phyloP scores from a whole-genome alignment of 2,113 vertebrate genomes.

The Acanthochromis polyacanthus region DNA sequence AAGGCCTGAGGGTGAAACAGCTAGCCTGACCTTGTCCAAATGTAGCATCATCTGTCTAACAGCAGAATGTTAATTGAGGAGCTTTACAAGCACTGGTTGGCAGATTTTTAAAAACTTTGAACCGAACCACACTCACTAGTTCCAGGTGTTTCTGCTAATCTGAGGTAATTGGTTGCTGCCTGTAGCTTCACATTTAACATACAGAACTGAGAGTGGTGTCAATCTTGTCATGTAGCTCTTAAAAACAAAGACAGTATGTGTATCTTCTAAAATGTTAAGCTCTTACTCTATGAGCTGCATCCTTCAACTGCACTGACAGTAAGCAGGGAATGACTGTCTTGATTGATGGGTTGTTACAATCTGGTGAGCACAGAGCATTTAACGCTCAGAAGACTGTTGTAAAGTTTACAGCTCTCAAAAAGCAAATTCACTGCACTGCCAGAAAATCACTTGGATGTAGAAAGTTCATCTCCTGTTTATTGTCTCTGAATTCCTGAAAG shows the following conservation, averaged over 20 bases:
- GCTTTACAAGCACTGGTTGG: too few relatives aligned
- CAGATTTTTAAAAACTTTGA: background rate
- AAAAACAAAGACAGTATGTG: background rate
- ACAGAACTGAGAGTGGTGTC: background rate
- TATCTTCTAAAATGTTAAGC: constrained; percentile 9
- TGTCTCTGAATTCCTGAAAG: constrained; percentile 42
- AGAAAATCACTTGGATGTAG: constrained; percentile 23
- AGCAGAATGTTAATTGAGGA: too few relatives aligned
- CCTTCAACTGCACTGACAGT: constrained; percentile 4
- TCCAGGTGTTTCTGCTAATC: background rate
- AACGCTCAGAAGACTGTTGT: constrained; percentile 5
- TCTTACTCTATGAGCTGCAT: background rate
- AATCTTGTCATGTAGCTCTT: background rate
- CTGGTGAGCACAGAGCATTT: constrained; percentile 13
- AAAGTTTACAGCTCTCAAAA: constrained; percentile 4
- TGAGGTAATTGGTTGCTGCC: background rate
- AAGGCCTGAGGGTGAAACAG: too few relatives aligned
- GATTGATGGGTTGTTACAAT: background rate
- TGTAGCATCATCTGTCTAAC: too few relatives aligned
- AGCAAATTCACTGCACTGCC: constrained; percentile 10
- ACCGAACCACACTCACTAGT: too few relatives aligned
- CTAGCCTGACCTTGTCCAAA: too few relatives aligned
- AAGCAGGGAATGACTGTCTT: background rate
- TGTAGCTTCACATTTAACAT: too few relatives aligned
- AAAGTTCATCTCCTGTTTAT: constrained; percentile 32